A percentile compares a stretch with the other conserved stretches of the same genome.
phyloP scores from a whole-genome alignment of 2,113 vertebrate species.

The Trochalopteron elliotii region DNA sequence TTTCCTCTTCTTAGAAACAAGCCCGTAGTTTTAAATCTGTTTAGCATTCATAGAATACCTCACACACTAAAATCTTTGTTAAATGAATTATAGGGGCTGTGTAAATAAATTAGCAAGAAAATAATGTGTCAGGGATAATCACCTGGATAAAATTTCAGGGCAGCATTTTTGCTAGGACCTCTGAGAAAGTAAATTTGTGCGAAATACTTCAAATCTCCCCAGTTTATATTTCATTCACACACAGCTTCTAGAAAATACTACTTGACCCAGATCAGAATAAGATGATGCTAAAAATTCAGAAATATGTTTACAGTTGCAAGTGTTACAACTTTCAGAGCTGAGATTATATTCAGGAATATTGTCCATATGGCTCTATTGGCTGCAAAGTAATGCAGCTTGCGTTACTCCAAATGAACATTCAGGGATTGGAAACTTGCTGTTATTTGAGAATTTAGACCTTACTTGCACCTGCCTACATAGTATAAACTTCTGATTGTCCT shows the following conservation, averaged over 20 bases:
- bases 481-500: conserved; percentile 43
- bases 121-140: background rate
- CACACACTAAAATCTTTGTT: background rate
- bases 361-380: conserved; percentile 74
- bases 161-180: background rate
- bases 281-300: conserved; percentile 55
- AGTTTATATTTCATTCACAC: conserved; percentile 1
- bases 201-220: background rate
- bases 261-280: background rate
- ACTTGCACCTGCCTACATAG: conserved; percentile 19
- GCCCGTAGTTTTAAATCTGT: background rate
- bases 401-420: conserved; percentile 71
- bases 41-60: background rate
- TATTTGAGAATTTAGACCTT: conserved; percentile 61
- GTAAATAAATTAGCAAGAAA: conserved; percentile 23
- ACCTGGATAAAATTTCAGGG: background rate
- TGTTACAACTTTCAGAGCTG: conserved; percentile 55
- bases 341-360: conserved; percentile 46
- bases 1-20: conserved; percentile 1
- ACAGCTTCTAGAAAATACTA: background rate
- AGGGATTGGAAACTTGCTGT: conserved; percentile 58
- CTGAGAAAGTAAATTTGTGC: background rate
- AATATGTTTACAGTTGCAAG: conserved; percentile 53
- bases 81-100: background rate
- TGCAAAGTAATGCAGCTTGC: conserved; percentile 51